Conservation (phyloP, 2,113 vertebrate genomes). For the Dendrocopos noguchii region DNA sequence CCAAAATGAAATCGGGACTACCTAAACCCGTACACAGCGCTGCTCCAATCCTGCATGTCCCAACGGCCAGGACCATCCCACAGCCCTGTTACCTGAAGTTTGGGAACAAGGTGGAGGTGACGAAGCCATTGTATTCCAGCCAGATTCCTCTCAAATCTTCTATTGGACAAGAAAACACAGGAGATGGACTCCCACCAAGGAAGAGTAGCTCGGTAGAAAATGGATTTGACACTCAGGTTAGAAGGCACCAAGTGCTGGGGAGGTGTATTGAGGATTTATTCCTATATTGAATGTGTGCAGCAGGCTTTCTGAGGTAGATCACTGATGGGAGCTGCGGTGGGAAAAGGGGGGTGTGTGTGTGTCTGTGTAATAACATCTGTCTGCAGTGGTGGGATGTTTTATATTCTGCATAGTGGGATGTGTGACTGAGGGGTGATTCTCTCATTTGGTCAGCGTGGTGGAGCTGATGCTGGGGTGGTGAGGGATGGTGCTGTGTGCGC, state of each 20-base stretch:
- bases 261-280: neutral
- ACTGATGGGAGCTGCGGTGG: neutral
- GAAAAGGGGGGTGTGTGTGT: neutral
- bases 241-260: slow-evolving; percentile 3
- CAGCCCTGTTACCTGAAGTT: slow-evolving; percentile 86
- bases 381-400: neutral
- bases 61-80: slow-evolving; percentile 81
- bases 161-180: slow-evolving; percentile 69
- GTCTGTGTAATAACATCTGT: neutral
- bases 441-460: neutral
- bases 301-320: neutral
- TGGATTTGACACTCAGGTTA: slow-evolving; percentile 90
- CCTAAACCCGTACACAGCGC: slow-evolving; percentile 95
- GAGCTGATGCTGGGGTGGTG: neutral
- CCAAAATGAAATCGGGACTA: slow-evolving; percentile 98
- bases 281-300: neutral
- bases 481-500: neutral
- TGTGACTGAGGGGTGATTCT: neutral
- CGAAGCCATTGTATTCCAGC: slow-evolving; percentile 79
- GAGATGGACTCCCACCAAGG: slow-evolving; percentile 72
- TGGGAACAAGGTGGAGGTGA: slow-evolving; percentile 83
- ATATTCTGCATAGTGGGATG: neutral
- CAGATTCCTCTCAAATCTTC: slow-evolving; percentile 84
- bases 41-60: slow-evolving; percentile 88
- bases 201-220: slow-evolving; percentile 73